Conservation (phyloP, 2,113 vertebrate genomes). For the Zosterops lateralis region DNA sequence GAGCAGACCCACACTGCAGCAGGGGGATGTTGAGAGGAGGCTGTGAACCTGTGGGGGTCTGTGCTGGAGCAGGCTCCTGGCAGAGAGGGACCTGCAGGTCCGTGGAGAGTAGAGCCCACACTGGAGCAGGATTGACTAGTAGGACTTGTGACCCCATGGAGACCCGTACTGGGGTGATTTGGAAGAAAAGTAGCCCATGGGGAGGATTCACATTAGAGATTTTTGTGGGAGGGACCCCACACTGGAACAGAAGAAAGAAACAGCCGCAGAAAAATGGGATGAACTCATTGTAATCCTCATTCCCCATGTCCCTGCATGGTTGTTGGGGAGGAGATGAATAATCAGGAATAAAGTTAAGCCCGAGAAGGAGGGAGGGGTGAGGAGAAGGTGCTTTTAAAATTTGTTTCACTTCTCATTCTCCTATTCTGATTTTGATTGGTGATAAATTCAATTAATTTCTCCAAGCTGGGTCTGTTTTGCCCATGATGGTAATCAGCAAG, state of each 20-base stretch:
- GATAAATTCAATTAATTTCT: background rate
- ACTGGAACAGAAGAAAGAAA: background rate
- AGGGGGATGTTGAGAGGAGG: background rate
- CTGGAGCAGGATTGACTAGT: background rate
- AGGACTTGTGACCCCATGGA: background rate
- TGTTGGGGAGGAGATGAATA: background rate
- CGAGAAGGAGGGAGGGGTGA: background rate
- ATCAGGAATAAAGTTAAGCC: background rate
- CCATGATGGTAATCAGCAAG: background rate
- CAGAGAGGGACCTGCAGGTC: background rate
- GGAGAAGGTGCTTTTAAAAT: background rate
- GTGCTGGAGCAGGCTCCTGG: background rate
- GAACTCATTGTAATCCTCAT: background rate
- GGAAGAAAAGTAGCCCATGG: background rate
- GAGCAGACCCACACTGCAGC: background rate
- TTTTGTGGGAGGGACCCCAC: background rate
- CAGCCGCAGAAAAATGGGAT: background rate
- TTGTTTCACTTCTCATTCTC: background rate
- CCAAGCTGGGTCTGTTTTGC: background rate
- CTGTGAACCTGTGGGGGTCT: rapidly evolving
- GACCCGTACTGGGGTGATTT: too few relatives aligned
- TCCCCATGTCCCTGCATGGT: background rate
- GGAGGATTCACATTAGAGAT: background rate
- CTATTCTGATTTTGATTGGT: background rate
- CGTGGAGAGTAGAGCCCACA: rapidly evolving